Conservation (phyloP, 35 echinoderm and acorn worm species). For the Patiria miniata region DNA sequence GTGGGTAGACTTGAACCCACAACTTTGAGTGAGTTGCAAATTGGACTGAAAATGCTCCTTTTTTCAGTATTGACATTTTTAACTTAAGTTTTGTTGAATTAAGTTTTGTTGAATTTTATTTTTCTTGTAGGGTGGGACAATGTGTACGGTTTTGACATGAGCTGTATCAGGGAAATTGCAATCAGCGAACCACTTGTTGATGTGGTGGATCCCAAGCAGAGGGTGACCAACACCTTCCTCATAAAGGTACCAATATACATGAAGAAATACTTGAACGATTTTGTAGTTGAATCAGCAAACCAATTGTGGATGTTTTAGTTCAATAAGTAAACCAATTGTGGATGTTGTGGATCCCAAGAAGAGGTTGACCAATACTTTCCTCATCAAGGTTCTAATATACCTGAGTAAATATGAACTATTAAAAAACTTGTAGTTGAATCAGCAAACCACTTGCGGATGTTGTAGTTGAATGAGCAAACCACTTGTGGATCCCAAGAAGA, state of each 20-base stretch:
- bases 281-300: too few species aligned
- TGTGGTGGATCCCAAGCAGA: slow-evolving; percentile 91
- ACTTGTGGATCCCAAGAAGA: slow-evolving; percentile 88
- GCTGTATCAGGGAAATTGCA: slow-evolving; percentile 93
- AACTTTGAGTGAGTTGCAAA: too few species aligned
- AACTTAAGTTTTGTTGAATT: too few species aligned
- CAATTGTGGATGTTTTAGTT: too few species aligned
- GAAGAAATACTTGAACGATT: too few species aligned
- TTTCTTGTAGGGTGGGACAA: slow-evolving; percentile 90
- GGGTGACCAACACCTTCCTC: slow-evolving; percentile 86
- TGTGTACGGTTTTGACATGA: slow-evolving; percentile 99
- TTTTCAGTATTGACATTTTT: too few species aligned
- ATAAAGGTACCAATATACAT: slow-evolving; percentile 67
- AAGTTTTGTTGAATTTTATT: too few species aligned
- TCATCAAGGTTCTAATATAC: slow-evolving; percentile 69
- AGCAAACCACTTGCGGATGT: too few species aligned
- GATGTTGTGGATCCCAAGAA: slow-evolving; percentile 95
- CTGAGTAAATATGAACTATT: too few species aligned
- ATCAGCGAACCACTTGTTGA: slow-evolving; percentile 92
- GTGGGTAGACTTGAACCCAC: too few species aligned
- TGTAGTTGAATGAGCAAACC: slow-evolving; percentile 91
- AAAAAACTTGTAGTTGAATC: too few species aligned
- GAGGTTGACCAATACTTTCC: slow-evolving; percentile 82
- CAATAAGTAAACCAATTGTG: slow-evolving; percentile 86
- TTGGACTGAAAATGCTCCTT: too few species aligned